Base-by-base conservation (phyloP, 2,797 vertebrate genomes). In the Protonibea diacanthus region DNA sequence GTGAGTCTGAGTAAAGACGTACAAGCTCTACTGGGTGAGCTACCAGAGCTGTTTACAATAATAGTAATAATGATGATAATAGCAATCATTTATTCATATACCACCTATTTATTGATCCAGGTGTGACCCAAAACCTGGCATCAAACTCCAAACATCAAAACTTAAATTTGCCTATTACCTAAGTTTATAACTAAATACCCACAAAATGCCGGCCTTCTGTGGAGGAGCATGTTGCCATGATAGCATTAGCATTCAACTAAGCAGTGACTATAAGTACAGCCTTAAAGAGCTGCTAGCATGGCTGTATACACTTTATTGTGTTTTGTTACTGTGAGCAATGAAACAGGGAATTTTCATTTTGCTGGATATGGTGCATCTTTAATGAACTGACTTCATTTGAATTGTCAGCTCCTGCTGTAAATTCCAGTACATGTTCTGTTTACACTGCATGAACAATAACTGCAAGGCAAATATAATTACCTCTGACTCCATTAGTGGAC, bases 391-490 rank as follows among this genome's bases (percentile, higher is more conserved):
- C 10, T 38, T 56, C 17, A 64, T 71, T 33, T 40, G 3, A 27
- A 52, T n/a, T 38, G 17, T 47, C 71, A 57, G 0, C 44, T 53
- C 20, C 20, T 38, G 20, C 47, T 27, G 9, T 27, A 8, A 20
- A 53, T 20, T 11, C 38, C 38, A 11, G 8, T 29, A 6, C 11
- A 44, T 44, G 17, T 59, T 6, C 40, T 55, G 20, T 1, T 44
- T 66, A 51, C 48, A 52, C 9, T 21, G 38, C 48, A 61, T 73
- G 13, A 60, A 59, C 15, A 62, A 62, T 58, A 27, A 18, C 7
- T 51, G 23, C 14, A n/a, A 45, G 42, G 42, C 14, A 12, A 49
- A 56, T 68, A 21, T 33, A 55, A 20, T 51, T 47, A 6, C 27
- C 20, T 63, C 52, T 38, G 53, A 15, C 13, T 45, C 20, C 27